Conservation (phyloP, 2,797 vertebrate species). For the Acanthiza pusilla region DNA sequence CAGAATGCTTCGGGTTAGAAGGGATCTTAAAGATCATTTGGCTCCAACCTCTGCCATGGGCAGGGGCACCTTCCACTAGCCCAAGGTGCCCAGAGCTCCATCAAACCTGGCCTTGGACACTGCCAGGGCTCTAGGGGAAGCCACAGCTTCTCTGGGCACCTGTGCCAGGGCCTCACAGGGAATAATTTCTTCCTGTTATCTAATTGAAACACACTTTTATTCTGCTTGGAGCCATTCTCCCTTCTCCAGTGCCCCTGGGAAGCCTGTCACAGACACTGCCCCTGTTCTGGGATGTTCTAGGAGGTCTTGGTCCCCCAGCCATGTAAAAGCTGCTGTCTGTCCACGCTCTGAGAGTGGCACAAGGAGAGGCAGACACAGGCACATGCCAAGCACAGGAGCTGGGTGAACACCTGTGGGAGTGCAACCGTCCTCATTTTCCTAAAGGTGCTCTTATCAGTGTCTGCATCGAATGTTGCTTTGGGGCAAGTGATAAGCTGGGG, state of each 20-base stretch:
- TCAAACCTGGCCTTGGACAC: neutral
- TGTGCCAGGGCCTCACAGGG: fast-evolving
- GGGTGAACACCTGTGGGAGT: neutral
- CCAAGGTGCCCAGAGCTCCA: neutral
- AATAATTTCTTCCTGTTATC: neutral
- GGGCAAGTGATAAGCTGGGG: neutral
- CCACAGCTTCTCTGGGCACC: neutral
- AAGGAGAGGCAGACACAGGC: neutral
- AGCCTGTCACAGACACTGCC: neutral
- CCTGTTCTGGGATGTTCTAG: neutral
- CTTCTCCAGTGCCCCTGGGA: neutral
- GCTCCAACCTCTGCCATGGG: fast-evolving
- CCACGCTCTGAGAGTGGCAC: neutral
- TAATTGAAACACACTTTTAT: neutral
- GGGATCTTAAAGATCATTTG: too few species aligned
- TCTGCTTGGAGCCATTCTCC: neutral
- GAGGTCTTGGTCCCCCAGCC: neutral
- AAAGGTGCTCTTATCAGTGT: neutral
- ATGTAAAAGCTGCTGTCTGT: neutral
- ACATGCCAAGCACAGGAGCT: neutral
- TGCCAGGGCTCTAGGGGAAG: neutral
- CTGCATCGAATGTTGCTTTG: neutral
- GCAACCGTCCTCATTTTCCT: neutral
- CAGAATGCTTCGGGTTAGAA: neutral
- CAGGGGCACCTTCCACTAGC: neutral